Base-by-base conservation (phyloP, 2,113 vertebrate species). In the Ardeotis arabs region DNA sequence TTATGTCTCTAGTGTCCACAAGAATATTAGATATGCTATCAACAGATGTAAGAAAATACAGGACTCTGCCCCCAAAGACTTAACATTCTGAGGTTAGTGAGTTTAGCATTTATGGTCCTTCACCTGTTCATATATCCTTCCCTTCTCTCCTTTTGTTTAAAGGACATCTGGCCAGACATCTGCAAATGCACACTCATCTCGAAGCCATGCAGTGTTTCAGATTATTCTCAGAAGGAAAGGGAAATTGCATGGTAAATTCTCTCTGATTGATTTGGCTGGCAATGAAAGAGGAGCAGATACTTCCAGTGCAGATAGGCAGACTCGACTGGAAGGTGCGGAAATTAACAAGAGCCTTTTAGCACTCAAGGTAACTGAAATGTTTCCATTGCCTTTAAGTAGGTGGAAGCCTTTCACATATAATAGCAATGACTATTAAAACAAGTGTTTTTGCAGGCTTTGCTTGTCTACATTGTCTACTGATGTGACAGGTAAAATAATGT, bases 311-410 rank as follows among this genome's bases (percentile, higher is more conserved):
- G 99, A 99, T 94, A 98, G 99, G 23, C 99, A 99, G 98, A 99
- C 99, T 0, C 98, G 99, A 47, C 98, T 99, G 63, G 99, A 99
- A 98, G 99, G 99, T 93, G 99, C 99, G 0, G 99, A 99, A 98
- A 99, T 99, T 97, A 99, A 99, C 98, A 99, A 99, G 98, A 99
- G 99, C 97, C 98, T 99, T 98, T 98, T 99, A 98, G 99, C 99
- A 64, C 98, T 99, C 66, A 99, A 99, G 99, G 99, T 99, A 97
- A 97, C 87, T 84, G 60, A 94, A 92, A 64, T 27, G 15, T 78
- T 89, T 93, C 85, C 70, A 69, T 77, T 93, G 69, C 62, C 37
- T 84, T 88, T 75, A 39, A 82, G 76, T 70, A 89, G 80, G 45
- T 97, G 52, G 84, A 96, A 84, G 4, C 45, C 45, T 93, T 63